Percentiles rank a stretch among this genome's conserved stretches.
Evolutionary conservation across 2,888 invertebrate genomes (phyloP).

Genomic region (Thymelicus lineola): DNA sequence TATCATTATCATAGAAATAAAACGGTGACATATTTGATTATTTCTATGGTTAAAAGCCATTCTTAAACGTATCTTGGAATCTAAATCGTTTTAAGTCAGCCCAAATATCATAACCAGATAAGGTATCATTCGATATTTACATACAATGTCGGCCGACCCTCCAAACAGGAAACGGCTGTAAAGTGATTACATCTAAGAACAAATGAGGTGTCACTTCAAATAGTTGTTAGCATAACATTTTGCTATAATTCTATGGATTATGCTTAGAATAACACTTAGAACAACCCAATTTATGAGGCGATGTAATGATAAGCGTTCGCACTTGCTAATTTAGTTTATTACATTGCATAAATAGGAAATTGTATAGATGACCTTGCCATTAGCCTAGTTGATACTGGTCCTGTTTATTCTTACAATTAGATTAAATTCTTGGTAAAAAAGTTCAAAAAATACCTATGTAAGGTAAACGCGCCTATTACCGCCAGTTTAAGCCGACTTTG

Average conservation of each 20-base stretch:
- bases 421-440: too few relatives aligned
- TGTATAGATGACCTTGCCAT: too few relatives aligned
- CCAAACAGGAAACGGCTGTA: conserved; percentile 46
- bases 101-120: conserved; percentile 22
- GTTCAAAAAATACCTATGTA: too few relatives aligned
- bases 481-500: too few relatives aligned
- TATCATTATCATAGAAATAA: too few relatives aligned
- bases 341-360: too few relatives aligned
- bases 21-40: background rate
- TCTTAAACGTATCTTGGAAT: background rate
- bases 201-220: conserved; percentile 47
- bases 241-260: conserved; percentile 9
- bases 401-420: too few relatives aligned
- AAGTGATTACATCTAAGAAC: conserved; percentile 47
- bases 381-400: too few relatives aligned
- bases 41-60: background rate
- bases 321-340: too few relatives aligned
- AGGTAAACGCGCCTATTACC: too few relatives aligned
- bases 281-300: background rate
- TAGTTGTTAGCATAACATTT: conserved; percentile 25
- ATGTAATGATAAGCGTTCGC: too few relatives aligned
- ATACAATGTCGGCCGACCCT: conserved; percentile 51
- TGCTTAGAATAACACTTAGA: too few relatives aligned
- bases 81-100: conserved; percentile 9
- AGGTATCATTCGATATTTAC: conserved; percentile 42